A percentile compares a stretch with the other conserved stretches of the same genome.
These are phyloP conservation scores for Paracyprichromis sp. DNA, from an alignment of 2,113 vertebrate genomes.

Conservation along the genomic window DNA sequence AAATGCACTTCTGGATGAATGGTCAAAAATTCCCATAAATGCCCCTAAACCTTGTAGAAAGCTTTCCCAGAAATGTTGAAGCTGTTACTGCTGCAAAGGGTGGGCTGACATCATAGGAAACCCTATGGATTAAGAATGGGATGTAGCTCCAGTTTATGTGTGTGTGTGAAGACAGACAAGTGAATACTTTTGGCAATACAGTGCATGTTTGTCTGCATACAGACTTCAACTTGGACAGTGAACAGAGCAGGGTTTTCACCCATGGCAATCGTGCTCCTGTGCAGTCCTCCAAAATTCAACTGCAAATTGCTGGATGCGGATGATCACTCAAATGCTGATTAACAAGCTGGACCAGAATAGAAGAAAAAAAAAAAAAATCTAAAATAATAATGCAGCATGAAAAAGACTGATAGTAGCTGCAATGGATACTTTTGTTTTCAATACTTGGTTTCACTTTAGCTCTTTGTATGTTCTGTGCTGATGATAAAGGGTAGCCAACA, in stretches of 20 bases:
- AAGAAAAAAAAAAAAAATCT: background rate
- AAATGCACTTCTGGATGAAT: background rate
- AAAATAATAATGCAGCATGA: background rate
- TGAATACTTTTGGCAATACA: background rate
- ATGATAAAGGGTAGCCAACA: background rate
- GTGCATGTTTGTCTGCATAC: background rate
- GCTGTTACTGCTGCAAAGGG: accelerated
- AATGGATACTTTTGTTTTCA: background rate
- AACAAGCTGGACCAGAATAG: background rate
- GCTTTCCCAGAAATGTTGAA: background rate
- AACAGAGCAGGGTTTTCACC: background rate
- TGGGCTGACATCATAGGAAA: background rate
- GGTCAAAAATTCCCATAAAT: background rate
- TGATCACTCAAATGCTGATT: background rate
- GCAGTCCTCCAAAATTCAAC: background rate
- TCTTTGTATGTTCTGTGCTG: background rate
- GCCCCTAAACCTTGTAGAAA: background rate
- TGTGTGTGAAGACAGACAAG: background rate
- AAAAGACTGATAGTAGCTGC: background rate
- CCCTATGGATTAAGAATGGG: background rate
- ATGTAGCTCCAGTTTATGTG: background rate
- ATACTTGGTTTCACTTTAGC: background rate
- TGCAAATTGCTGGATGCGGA: background rate
- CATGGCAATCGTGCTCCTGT: background rate
- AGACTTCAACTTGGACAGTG: background rate